These are phyloP conservation scores for Ecliptopera silaceata DNA, from an alignment of 2,888 invertebrate species.

Conservation along the genomic window DNA sequence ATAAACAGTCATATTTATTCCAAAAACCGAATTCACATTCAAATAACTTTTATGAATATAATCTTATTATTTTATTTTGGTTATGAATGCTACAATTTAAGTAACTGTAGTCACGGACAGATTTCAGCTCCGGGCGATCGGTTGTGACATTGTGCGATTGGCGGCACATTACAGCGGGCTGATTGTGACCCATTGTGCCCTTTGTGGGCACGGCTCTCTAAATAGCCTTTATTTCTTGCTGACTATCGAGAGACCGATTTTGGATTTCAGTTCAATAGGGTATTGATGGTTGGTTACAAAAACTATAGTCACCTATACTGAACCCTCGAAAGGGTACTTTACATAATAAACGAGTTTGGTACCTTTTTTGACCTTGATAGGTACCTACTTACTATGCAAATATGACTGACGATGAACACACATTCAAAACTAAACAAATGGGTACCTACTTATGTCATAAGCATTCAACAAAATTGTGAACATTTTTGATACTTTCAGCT, in stretches of 20 bases:
- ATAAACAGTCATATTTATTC: too few relatives aligned
- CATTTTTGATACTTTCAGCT: too few relatives aligned
- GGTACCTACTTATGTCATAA: too few relatives aligned
- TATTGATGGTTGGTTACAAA: neutral
- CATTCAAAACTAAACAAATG: too few relatives aligned
- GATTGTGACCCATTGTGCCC: constrained; percentile 9
- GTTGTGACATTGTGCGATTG: constrained; percentile 17
- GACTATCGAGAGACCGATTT: neutral
- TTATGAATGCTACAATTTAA: neutral
- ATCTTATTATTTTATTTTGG: neutral
- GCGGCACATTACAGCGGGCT: constrained; percentile 9
- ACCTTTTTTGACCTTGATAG: too few relatives aligned
- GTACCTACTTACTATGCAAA: too few relatives aligned
- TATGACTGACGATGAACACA: too few relatives aligned
- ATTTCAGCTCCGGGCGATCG: constrained; percentile 2
- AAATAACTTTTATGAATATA: too few relatives aligned
- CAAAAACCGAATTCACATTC: too few relatives aligned
- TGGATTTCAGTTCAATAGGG: constrained; percentile 7
- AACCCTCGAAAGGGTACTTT: neutral
- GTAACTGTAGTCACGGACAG: neutral
- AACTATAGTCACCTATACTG: neutral
- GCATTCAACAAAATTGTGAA: too few relatives aligned
- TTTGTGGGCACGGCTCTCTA: constrained; percentile 12
- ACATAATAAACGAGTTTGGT: too few relatives aligned
- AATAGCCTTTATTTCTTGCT: constrained; percentile 20